Evolutionary conservation across 2,888 invertebrate species (phyloP), one percentile per base, ranked within the genome.

Genomic region (Sphinx pinastri): DNA sequence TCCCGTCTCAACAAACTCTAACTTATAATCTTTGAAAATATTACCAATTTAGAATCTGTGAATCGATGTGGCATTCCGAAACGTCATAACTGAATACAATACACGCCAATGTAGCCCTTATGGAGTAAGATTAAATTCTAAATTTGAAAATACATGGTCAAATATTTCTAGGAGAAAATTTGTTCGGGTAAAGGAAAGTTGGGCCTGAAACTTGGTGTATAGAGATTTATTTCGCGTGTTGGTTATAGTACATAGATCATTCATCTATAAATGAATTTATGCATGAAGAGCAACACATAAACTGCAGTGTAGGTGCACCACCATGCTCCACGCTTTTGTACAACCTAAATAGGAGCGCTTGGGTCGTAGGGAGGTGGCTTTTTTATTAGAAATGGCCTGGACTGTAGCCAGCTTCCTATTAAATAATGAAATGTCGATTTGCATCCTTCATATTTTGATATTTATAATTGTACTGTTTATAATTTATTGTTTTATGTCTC

Each of bases 321-420:
- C 85, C 88, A 89, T 90, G 91, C 91, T 91, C 88, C 87, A 88
- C 84, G 90, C 89, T 92, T 90, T 90, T 88, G 88, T 89, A 85
- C 78, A 83, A 84, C 82, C 84, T 86, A 88, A 91, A 87, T 87
- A 84, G 87, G 83, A 83, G 81, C 70, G 78, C 69, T 73, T 74
- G 71, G 66, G 51, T 77, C 71, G 11, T 77, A 73, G 81, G 87
- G 92, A 90, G 77, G 76, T 14, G 72, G 80, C 85, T 86, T 79
- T 58, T 74, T 72, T 71, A 57, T 70, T 72, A 47, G 57, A 69
- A 38, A 38, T 38, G 38, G 38, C 5, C 38, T 38, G 38, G 7
- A 38, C 8, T 7, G 38, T 8, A 38, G 38, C 38, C 38, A 38
- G 38, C 38, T 5, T 38, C 38, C 8, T 38, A 38, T 38, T 7